Conservation (phyloP, 2,797 vertebrate species). For the Scleropages formosus region DNA sequence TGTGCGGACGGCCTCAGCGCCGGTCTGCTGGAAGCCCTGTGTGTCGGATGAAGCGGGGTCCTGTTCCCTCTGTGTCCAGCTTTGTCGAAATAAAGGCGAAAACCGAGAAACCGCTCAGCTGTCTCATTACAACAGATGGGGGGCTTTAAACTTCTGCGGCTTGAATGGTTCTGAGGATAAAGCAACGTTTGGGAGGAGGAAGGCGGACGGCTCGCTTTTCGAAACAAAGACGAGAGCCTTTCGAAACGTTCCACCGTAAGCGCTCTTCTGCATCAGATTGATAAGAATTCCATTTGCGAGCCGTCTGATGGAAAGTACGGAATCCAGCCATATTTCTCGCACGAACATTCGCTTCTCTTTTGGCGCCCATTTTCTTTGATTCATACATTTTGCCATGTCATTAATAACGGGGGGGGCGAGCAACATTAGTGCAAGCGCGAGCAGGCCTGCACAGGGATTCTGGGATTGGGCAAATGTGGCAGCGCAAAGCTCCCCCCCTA, state of each 20-base stretch:
- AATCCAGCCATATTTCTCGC: slow-evolving; percentile 13
- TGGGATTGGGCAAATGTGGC: not conserved
- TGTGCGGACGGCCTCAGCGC: not conserved
- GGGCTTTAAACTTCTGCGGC: not conserved
- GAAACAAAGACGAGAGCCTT: slow-evolving; percentile 5
- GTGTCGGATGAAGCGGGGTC: not conserved
- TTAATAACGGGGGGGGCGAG: slow-evolving; percentile 24
- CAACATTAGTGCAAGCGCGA: slow-evolving; percentile 12
- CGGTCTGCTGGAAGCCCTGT: too few relatives aligned
- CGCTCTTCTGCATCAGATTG: not conserved
- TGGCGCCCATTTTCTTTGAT: slow-evolving; percentile 1
- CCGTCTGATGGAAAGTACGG: not conserved
- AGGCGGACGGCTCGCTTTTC: not conserved
- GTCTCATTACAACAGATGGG: not conserved
- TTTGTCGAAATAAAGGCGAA: slow-evolving; percentile 16
- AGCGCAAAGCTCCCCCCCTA: slow-evolving; percentile 15
- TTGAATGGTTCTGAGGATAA: too few relatives aligned
- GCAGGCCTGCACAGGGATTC: slow-evolving; percentile 2
- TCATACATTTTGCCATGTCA: slow-evolving; percentile 20
- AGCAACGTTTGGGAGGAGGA: too few relatives aligned
- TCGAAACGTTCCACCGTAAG: not conserved
- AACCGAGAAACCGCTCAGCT: not conserved
- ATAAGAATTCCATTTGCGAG: not conserved
- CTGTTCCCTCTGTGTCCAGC: not conserved
- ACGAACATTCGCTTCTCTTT: slow-evolving; percentile 8